Evolutionary conservation across 2,113 vertebrate genomes (phyloP).

Genomic region (Lagenorhynchus albirostris): DNA sequence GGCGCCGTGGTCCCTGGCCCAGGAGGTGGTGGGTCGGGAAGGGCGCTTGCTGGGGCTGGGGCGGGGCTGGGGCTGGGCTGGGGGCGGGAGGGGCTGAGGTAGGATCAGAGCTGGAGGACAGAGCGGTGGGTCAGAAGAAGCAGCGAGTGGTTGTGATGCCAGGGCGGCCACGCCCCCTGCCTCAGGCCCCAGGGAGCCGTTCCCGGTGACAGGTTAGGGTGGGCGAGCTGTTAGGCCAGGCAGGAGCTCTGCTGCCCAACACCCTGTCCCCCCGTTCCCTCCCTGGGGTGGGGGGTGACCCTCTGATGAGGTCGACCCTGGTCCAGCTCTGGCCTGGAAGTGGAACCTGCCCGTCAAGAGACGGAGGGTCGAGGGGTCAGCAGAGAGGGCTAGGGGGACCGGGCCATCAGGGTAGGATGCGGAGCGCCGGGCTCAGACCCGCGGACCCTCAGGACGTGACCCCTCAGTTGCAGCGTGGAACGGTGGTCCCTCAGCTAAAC

Average conservation of each 20-base stretch:
- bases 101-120: not conserved
- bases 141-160: accelerated
- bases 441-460: not conserved
- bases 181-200: too few relatives aligned
- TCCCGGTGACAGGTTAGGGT: too few relatives aligned
- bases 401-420: too few relatives aligned
- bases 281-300: not conserved
- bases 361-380: not conserved
- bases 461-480: not conserved
- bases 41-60: not conserved
- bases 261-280: not conserved
- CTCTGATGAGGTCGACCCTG: not conserved
- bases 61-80: too few relatives aligned
- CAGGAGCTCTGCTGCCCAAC: not conserved
- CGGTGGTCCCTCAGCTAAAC: not conserved
- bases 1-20: too few relatives aligned
- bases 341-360: not conserved
- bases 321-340: not conserved
- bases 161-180: too few relatives aligned
- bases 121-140: not conserved
- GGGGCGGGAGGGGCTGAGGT: not conserved
- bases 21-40: not conserved
- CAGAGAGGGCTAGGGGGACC: not conserved
- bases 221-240: not conserved
- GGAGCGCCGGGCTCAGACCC: too few relatives aligned